Evolutionary conservation across 1,140 invertebrate genomes (phyloP), one percentile per base, ranked within the genome.

Genomic region (Brachionus angularis): DNA sequence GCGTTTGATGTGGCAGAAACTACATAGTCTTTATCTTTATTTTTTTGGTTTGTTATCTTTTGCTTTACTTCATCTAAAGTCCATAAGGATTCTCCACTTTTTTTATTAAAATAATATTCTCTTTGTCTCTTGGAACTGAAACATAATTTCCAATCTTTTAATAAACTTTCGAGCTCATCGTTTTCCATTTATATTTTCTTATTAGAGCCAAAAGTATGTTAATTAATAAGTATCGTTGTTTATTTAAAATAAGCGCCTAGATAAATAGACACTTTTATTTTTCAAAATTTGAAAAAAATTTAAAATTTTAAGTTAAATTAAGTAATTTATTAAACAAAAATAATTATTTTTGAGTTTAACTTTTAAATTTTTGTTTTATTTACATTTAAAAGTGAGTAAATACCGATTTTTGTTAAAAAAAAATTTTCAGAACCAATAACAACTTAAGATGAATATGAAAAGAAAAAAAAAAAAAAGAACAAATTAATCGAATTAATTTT

Each of bases 31-130:
- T 36, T 23, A 23, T 58, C 39, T 14, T 3, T 42, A 52, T 67
- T 46, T 1, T 47, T 7, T 3, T 25, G n/a, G 31, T 36, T 25
- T 34, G 8, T 29, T 21, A 67, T 47, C 5, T 14, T 25, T 3
- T 44, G 14, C 44, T 44, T 23, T n/a, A 67, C 62, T 47, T 67
- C 62, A 34, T 67, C 62, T 23, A 27, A 34, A 33, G 62, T 67
- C 62, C 62, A 67, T 18, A 67, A 31, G 1, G 62, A 67, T 7
- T 67, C 62, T 12, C 62, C 62, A 4, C 39, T 18, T 31, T 47
- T 46, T 36, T 31, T 4, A 67, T 67, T 67, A 34, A 67, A 67
- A 47, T 47, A 67, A 36, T 67, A 67, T 18, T 47, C 23, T 8
- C 62, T 12, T 50, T 67, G n/a, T 12, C 23, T 31, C 1, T 39